phyloP scores from a whole-genome alignment of 1,140 invertebrate species.

The Drosophila subpulchrella region DNA sequence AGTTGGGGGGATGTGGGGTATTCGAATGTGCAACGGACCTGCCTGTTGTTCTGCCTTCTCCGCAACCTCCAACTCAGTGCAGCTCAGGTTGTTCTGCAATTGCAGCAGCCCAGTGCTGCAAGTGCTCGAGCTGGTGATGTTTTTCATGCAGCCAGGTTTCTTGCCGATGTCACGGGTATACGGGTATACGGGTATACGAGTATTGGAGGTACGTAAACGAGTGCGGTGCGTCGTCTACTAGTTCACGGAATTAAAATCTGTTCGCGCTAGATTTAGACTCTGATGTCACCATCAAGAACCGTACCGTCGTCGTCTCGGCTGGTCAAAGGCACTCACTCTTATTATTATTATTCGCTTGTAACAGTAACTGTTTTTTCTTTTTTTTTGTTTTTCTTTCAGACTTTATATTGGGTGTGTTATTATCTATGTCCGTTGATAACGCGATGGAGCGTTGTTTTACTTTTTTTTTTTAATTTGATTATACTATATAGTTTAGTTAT shows the following conservation, averaged over 20 bases:
- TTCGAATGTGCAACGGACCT: slow-evolving; percentile 57
- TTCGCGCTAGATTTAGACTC: slow-evolving; percentile 40
- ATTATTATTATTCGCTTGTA: slow-evolving; percentile 25
- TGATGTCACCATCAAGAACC: slow-evolving; percentile 54
- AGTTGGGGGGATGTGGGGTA: not conserved
- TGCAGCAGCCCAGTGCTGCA: slow-evolving; percentile 82
- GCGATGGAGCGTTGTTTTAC: not conserved
- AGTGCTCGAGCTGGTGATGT: slow-evolving; percentile 82
- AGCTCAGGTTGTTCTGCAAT: slow-evolving; percentile 79
- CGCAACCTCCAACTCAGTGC: slow-evolving; percentile 74
- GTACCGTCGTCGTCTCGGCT: slow-evolving; percentile 16
- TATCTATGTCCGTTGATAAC: slow-evolving; percentile 8
- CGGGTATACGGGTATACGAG: not conserved
- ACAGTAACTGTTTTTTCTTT: slow-evolving; percentile 29
- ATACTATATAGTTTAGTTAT: not conserved
- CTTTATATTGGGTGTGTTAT: slow-evolving; percentile 2
- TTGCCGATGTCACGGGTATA: not conserved
- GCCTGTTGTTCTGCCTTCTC: slow-evolving; percentile 67
- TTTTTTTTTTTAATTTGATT: not conserved
- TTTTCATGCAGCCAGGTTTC: slow-evolving; percentile 82
- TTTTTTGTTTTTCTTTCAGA: not conserved
- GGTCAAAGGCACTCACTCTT: slow-evolving; percentile 31
- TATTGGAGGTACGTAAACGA: not conserved
- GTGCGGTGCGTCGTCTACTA: slow-evolving; percentile 19
- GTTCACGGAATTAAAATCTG: slow-evolving; percentile 18